Evolutionary conservation across 35 echinoderm and acorn worm genomes (phyloP).

Genomic region (Stichopus chloronotus): DNA sequence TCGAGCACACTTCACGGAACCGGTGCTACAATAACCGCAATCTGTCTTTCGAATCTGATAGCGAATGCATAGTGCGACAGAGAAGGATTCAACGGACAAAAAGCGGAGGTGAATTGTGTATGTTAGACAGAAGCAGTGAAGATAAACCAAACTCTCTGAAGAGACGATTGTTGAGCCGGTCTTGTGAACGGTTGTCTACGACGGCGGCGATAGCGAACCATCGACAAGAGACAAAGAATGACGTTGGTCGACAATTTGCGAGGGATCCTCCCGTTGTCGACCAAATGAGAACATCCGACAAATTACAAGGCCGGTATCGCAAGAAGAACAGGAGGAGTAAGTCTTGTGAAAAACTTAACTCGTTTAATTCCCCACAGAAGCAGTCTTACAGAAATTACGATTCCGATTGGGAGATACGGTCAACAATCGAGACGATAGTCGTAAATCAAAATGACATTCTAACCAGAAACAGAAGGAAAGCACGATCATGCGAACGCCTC

Average conservation of each 20-base stretch:
- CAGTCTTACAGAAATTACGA: constrained; percentile 52
- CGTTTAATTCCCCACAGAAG: constrained; percentile 34
- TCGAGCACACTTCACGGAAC: background rate
- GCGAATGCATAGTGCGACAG: constrained; percentile 25
- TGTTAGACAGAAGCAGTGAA: background rate
- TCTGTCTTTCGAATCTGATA: constrained; percentile 38
- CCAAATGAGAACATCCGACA: background rate
- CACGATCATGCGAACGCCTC: constrained; percentile 43
- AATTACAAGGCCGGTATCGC: constrained; percentile 41
- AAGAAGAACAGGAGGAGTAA: constrained; percentile 50
- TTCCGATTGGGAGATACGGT: constrained; percentile 39
- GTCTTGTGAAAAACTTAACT: constrained; percentile 47
- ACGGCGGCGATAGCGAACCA: background rate
- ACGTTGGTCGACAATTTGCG: constrained; percentile 34
- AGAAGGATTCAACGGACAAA: constrained; percentile 45
- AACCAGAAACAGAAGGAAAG: constrained; percentile 32
- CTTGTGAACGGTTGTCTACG: constrained; percentile 22
- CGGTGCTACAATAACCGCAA: background rate
- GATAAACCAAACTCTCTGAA: background rate
- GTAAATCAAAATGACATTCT: background rate
- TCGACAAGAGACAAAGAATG: background rate
- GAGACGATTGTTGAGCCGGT: constrained; percentile 41
- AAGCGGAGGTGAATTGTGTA: constrained; percentile 28
- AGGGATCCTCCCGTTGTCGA: background rate
- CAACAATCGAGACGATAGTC: constrained; percentile 40